These are phyloP conservation scores for Chiloscyllium plagiosum DNA, from an alignment of 2,113 vertebrate genomes.

Conservation along the genomic window DNA sequence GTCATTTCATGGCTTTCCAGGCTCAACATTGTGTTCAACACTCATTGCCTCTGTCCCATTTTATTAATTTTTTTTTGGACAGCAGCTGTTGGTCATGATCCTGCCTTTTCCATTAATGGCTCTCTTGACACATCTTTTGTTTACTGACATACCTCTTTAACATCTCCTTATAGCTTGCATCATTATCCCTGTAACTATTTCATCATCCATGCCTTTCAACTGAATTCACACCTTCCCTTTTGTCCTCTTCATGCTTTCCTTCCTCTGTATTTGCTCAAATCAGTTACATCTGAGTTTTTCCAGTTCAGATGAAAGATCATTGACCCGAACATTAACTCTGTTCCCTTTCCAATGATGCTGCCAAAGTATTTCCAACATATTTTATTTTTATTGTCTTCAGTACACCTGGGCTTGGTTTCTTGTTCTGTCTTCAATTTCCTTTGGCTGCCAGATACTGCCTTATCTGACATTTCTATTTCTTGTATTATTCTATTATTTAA, in stretches of 20 bases:
- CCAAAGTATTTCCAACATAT: neutral
- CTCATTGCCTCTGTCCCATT: neutral
- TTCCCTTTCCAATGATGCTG: neutral
- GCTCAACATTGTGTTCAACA: neutral
- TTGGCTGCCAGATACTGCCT: neutral
- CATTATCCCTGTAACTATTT: neutral
- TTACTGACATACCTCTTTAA: neutral
- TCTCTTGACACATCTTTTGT: neutral
- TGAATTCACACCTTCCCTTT: neutral
- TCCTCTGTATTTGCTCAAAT: neutral
- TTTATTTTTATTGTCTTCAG: neutral
- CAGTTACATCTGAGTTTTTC: neutral
- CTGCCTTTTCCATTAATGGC: neutral
- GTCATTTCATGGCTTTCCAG: neutral
- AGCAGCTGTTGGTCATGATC: neutral
- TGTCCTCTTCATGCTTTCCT: neutral
- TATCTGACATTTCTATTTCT: constrained; percentile 19
- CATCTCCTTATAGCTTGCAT: neutral
- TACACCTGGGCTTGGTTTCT: neutral
- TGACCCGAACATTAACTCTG: neutral
- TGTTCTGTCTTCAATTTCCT: neutral
- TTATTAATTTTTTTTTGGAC: neutral
- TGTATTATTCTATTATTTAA: neutral
- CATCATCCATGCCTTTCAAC: neutral
- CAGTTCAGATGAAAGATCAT: no score